Conservation (phyloP, 2,888 invertebrate species). For the Dryadula phaetusa region DNA sequence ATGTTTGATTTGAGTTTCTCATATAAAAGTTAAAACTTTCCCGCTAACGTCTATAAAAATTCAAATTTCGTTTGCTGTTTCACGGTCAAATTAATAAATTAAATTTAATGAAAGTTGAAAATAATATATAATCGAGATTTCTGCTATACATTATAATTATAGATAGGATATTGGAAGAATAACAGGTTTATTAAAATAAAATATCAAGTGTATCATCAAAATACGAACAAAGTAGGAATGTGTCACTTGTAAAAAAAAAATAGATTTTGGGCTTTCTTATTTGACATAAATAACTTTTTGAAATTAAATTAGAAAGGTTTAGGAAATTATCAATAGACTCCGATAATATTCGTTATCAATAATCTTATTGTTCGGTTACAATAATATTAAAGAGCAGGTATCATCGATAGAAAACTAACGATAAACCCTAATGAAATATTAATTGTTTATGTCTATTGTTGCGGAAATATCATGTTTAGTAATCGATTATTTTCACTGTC, state of each 20-base stretch:
- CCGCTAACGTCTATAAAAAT: not conserved
- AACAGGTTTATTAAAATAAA: not conserved
- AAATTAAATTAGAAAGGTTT: not conserved
- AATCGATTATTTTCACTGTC: not conserved
- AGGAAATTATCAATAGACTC: not conserved
- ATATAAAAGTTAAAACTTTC: conserved; percentile 7
- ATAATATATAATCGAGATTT: not conserved
- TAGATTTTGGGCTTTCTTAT: not conserved
- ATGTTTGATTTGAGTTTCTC: not conserved
- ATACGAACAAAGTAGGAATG: not conserved
- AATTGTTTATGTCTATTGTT: conserved; percentile 6
- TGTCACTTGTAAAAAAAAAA: not conserved
- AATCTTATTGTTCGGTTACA: conserved; percentile 1
- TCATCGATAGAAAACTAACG: conserved; percentile 6
- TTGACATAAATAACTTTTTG: not conserved
- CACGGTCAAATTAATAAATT: conserved; percentile 11
- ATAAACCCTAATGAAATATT: not conserved
- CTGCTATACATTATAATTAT: not conserved
- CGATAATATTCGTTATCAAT: conserved; percentile 8
- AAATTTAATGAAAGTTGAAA: not conserved
- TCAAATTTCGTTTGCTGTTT: not conserved
- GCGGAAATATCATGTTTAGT: not conserved
- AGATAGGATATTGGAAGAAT: not conserved
- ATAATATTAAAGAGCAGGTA: not conserved
- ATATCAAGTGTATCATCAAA: not conserved